Evolutionary conservation across 2,888 invertebrate genomes (phyloP), one percentile per base, ranked within the genome.

Genomic region (Flexamia atlantica): DNA sequence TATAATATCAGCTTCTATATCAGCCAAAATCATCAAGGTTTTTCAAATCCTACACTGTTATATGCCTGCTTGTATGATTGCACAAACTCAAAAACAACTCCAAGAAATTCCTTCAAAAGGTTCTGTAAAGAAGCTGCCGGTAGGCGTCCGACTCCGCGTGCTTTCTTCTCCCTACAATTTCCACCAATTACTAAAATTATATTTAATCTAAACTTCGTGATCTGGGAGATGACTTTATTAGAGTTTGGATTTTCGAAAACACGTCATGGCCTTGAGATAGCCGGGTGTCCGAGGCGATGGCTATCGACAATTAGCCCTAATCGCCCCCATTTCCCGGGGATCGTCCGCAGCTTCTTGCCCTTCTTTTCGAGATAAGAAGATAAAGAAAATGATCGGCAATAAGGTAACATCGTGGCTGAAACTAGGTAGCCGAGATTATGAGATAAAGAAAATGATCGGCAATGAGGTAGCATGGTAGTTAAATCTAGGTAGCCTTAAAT

Each of bases 161-260:
- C 30, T 17, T 32, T 70, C 70, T 36, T 70, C 40, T 36, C n/a
- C 36, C 68, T 17, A 17, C 68, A 68, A 68, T 68, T 28, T 28
- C 70, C 70, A 20, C 70, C 70, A 70, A 70, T 70, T 40, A 70
- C 40, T 70, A n/a, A 70, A 70, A 70, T 70, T 70, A 70, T 70
- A 70, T 70, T 70, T 70, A 70, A 70, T 70, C 70, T 70, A 36
- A 36, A 36, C 40, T 70, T 70, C 70, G 70, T 70, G 70, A 70
- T 70, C 70, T 40, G 20, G n/a, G 36, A 40, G 70, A 70, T 70
- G 70, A 40, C 70, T 70, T 70, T 40, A 70, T 70, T 70, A 70
- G 70, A 70, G 70, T 70, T 64, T 23, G 70, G 70, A 70, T 40
- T 70, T 70, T 70, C 20, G 14, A 70, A 30, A 68, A 32, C 68